Conservation (phyloP, 2,888 invertebrate species). For the Meteorus cinctellus region DNA sequence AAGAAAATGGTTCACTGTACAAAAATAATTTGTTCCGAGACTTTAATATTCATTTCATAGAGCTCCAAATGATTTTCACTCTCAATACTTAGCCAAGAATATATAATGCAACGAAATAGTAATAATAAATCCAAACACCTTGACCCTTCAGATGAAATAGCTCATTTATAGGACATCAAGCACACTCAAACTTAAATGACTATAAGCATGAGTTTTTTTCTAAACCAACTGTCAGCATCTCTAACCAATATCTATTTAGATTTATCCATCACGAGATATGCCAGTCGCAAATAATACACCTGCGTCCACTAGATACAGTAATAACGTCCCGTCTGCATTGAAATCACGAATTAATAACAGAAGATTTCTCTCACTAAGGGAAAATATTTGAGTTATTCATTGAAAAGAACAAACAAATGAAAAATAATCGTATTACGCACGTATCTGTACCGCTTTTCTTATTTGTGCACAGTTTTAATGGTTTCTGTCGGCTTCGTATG, state of each 20-base stretch:
- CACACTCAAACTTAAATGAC: no score
- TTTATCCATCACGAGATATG: neutral
- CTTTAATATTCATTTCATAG: no score
- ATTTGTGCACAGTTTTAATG: slow-evolving; percentile 92
- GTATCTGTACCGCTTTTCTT: slow-evolving; percentile 65
- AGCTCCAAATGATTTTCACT: no score
- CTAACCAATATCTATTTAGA: neutral
- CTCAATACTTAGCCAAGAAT: no score
- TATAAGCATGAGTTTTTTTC: neutral
- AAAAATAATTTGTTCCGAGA: no score
- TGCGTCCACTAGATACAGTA: slow-evolving; percentile 5
- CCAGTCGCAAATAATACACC: neutral
- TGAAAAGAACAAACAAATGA: slow-evolving; percentile 32
- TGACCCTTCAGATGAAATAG: no score
- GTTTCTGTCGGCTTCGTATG: slow-evolving; percentile 98
- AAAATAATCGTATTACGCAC: slow-evolving; percentile 45
- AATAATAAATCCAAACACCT: no score
- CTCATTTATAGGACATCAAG: no score
- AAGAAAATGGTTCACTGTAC: no score
- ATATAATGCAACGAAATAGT: no score
- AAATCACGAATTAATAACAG: neutral
- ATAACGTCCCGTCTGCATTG: neutral
- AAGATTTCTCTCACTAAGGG: neutral
- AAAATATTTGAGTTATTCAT: neutral
- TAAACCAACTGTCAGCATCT: neutral